These are phyloP conservation scores for Drosophila baimaii DNA, from an alignment of 1,140 invertebrate species.

Conservation along the genomic window DNA sequence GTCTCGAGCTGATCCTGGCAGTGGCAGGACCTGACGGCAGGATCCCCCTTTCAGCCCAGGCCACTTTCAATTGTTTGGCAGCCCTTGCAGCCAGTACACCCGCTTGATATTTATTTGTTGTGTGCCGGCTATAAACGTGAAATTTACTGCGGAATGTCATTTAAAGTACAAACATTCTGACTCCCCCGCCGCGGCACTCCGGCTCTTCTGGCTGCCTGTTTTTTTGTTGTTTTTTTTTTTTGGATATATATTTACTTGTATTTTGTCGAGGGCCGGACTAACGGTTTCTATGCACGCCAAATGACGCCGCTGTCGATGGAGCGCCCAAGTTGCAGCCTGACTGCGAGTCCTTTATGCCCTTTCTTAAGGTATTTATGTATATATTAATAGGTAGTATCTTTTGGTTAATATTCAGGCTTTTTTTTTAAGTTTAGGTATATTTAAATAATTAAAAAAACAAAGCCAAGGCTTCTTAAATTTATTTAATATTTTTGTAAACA, in stretches of 20 bases:
- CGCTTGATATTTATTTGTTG: slow-evolving; percentile 77
- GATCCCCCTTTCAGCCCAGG: slow-evolving; percentile 21
- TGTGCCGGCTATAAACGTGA: slow-evolving; percentile 82
- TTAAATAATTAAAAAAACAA: no score
- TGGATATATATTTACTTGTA: slow-evolving; percentile 44
- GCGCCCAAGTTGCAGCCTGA: not conserved
- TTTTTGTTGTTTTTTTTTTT: slow-evolving; percentile 19
- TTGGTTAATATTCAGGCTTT: not conserved
- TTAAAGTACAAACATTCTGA: slow-evolving; percentile 75
- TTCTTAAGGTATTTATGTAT: not conserved
- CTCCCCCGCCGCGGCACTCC: slow-evolving; percentile 5
- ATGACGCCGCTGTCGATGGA: slow-evolving; percentile 65
- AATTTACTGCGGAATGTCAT: slow-evolving; percentile 83
- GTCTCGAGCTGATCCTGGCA: slow-evolving; percentile 39
- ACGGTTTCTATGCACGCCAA: slow-evolving; percentile 80
- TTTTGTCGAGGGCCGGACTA: slow-evolving; percentile 56
- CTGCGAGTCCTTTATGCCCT: not conserved
- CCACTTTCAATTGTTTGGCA: slow-evolving; percentile 50
- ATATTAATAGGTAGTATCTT: not conserved
- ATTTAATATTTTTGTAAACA: not conserved
- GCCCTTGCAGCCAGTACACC: slow-evolving; percentile 22
- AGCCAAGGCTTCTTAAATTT: not conserved
- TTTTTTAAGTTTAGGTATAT: no score
- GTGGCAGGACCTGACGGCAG: slow-evolving; percentile 30
- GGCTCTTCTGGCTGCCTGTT: slow-evolving; percentile 14